Percentiles rank a stretch among this genome's conserved stretches.
phyloP scores from a whole-genome alignment of 2,113 vertebrate species.

The Pampusana beccarii region DNA sequence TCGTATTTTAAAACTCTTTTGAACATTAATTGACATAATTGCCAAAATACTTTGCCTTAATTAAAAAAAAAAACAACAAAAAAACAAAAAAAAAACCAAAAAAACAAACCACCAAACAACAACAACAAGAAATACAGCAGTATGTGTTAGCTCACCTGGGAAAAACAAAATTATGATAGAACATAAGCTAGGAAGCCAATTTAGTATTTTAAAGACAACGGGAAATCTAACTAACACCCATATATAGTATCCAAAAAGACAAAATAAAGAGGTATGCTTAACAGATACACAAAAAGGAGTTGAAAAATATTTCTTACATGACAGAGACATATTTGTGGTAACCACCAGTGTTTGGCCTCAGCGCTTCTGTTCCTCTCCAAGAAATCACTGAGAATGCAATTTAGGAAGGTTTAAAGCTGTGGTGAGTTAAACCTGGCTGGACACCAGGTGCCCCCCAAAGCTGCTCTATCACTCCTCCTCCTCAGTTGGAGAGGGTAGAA shows the following conservation, averaged over 20 bases:
- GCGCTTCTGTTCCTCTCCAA: background rate
- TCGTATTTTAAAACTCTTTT: background rate
- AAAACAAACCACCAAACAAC: too few relatives aligned
- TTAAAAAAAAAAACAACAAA: background rate
- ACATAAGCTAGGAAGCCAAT: background rate
- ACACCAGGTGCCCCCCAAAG: too few relatives aligned
- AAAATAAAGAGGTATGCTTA: background rate
- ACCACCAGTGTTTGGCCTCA: background rate
- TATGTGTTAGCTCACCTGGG: background rate
- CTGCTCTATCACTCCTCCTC: too few relatives aligned
- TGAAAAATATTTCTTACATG: background rate
- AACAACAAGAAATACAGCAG: background rate
- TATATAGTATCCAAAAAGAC: background rate
- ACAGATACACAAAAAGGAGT: background rate
- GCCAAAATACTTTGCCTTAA: background rate
- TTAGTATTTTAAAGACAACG: background rate
- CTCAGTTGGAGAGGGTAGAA: too few relatives aligned
- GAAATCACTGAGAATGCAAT: background rate
- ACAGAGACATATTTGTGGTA: background rate
- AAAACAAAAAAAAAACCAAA: background rate
- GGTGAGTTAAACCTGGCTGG: too few relatives aligned
- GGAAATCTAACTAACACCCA: background rate
- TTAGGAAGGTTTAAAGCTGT: background rate
- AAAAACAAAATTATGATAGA: background rate
- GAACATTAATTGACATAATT: background rate